Evolutionary conservation across 2,113 vertebrate species (phyloP).

Genomic region (Xiphophorus couchianus): DNA sequence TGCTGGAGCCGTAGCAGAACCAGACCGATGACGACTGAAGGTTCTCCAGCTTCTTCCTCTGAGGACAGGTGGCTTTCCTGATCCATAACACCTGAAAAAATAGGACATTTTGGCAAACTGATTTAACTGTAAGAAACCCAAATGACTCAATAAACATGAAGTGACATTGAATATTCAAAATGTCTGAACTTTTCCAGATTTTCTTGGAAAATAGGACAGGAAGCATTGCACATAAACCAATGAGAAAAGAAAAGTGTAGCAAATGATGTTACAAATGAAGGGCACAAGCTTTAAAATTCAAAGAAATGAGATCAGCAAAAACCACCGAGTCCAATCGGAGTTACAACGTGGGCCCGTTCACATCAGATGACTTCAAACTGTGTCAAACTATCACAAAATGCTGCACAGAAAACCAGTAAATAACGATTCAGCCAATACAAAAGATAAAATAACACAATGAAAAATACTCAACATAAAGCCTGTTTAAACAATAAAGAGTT

Average conservation of each 20-base stretch:
- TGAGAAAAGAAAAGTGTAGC: neutral
- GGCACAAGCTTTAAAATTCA: conserved; percentile 44
- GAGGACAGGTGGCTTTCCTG: neutral
- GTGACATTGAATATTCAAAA: neutral
- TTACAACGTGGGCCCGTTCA: conserved; percentile 51
- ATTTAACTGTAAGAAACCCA: neutral
- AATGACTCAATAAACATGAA: neutral
- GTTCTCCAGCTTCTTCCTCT: conserved; percentile 9
- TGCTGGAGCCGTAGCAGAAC: conserved; percentile 73
- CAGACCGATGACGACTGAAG: conserved; percentile 12
- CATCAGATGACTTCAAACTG: conserved; percentile 55
- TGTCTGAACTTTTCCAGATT: neutral
- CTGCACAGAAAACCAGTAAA: neutral
- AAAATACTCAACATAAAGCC: no score
- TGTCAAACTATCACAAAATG: neutral
- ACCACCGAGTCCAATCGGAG: conserved; percentile 65
- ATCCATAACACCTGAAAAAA: conserved; percentile 59
- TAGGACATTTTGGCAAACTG: neutral
- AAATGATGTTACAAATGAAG: neutral
- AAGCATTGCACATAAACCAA: neutral
- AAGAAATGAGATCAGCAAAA: conserved; percentile 30
- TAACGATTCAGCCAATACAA: neutral
- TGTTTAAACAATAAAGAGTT: neutral
- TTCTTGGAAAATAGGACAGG: neutral
- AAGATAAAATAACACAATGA: no score